Base-by-base conservation (phyloP, 2,797 vertebrate genomes). In the Stomatorhinus walkeri region DNA sequence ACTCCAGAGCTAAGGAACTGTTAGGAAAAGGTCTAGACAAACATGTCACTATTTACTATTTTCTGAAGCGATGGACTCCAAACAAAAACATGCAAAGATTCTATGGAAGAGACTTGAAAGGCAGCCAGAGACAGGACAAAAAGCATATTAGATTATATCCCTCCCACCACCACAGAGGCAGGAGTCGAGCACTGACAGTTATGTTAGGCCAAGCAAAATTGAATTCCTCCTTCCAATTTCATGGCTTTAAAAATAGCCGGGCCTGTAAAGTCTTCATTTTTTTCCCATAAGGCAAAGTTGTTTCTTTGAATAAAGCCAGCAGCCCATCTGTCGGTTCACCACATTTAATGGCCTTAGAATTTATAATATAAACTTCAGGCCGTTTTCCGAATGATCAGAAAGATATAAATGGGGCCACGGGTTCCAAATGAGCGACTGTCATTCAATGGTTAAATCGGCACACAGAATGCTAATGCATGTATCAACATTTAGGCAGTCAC, bases 31-130 rank as follows among this genome's bases (percentile, higher is more conserved):
- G 32, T 79, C 72, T 40, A 79, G 72, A 79, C 14, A 9, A 79
- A 79, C 43, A 79, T 79, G 32, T 79, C 72, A 79, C 14, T 79
- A 79, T 79, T 79, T 79, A 43, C 72, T n/a, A 79, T 79, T 76
- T 76, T 79, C 72, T 79, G 16, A 79, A 79, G 72, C 9, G n/a
- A 79, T 16, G 36, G 72, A 79, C 16, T 43, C 36, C 72, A 79
- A 79, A 79, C 72, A 79, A 79, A 79, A 79, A 46, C 40, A n/a
- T 43, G 14, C 19, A 43, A 9, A 40, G n/a, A 79, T 79, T 79
- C 36, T 43, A 40, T 7, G 6, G 16, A n/a, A n/a, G 32, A 43
- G 36, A 84, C 46, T 46, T 54, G 51, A 86, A 52, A 36, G 51
- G 84, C 84, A 52, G 49, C 28, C 51, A 86, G 49, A 86, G 51